These are phyloP conservation scores for Homalodisca vitripennis DNA, from an alignment of 1,140 invertebrate genomes.

Conservation along the genomic window DNA sequence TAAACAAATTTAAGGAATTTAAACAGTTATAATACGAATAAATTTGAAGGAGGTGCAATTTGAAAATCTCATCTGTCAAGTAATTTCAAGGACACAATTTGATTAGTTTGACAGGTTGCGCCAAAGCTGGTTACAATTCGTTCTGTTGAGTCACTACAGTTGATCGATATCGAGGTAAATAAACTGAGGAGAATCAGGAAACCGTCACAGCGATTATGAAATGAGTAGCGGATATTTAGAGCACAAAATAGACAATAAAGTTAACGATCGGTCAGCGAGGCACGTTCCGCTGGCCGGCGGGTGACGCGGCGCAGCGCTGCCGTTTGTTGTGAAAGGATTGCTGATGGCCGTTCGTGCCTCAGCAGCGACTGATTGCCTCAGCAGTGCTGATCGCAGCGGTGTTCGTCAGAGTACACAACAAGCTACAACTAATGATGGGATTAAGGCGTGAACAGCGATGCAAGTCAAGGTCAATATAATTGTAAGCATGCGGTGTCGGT, in stretches of 20 bases:
- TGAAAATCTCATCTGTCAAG: too few relatives aligned
- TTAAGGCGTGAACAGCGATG: too few relatives aligned
- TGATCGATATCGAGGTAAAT: not conserved
- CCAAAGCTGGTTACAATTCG: too few relatives aligned
- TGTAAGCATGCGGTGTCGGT: too few relatives aligned
- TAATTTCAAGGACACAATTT: too few relatives aligned
- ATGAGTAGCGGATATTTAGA: constrained; percentile 25
- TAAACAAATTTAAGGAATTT: too few relatives aligned
- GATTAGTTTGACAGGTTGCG: too few relatives aligned
- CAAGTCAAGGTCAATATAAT: too few relatives aligned
- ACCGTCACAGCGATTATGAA: constrained; percentile 20
- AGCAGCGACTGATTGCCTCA: not conserved
- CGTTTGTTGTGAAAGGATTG: constrained; percentile 11
- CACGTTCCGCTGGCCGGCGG: not conserved
- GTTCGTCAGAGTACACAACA: not conserved
- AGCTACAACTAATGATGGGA: too few relatives aligned
- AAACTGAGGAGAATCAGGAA: constrained; percentile 3
- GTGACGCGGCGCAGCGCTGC: not conserved
- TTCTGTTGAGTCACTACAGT: too few relatives aligned
- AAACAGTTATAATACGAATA: too few relatives aligned
- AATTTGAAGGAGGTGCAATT: too few relatives aligned
- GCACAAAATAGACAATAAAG: constrained; percentile 20
- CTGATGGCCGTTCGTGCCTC: not conserved
- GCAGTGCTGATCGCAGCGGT: not conserved
- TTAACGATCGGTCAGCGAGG: not conserved